These are phyloP conservation scores for Trachelus iudaicus DNA, from an alignment of 2,888 invertebrate species.

Conservation along the genomic window DNA sequence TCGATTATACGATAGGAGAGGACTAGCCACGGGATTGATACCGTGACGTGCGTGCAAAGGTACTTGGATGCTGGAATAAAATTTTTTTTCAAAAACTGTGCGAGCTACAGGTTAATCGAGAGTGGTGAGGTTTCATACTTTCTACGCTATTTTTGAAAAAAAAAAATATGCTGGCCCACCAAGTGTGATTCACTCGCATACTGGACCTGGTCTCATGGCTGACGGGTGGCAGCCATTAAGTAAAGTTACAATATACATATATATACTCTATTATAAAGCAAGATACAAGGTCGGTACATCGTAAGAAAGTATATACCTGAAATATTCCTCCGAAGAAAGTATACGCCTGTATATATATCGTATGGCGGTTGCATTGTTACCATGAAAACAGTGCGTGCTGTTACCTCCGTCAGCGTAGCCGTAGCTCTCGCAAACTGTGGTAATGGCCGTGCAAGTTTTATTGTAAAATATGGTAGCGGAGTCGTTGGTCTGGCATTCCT, in stretches of 20 bases:
- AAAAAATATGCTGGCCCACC: too few species aligned
- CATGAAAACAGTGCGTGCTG: conserved; percentile 66
- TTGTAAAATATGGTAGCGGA: conserved; percentile 68
- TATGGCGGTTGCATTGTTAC: conserved; percentile 63
- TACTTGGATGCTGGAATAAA: too few species aligned
- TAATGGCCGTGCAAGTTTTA: conserved; percentile 67
- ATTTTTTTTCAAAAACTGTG: too few species aligned
- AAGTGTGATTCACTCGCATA: too few species aligned
- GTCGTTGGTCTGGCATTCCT: conserved; percentile 66
- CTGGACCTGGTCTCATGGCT: too few species aligned
- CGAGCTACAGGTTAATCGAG: too few species aligned
- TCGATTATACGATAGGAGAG: too few species aligned
- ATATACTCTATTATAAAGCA: background rate
- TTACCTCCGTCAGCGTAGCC: conserved; percentile 64
- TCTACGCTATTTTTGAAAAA: too few species aligned
- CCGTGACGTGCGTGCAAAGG: too few species aligned
- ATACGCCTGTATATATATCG: conserved; percentile 69
- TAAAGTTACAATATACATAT: background rate
- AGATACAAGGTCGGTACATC: background rate
- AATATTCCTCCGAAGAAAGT: conserved; percentile 76
- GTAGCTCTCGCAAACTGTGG: conserved; percentile 67
- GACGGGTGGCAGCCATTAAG: too few species aligned
- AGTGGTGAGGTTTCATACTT: too few species aligned
- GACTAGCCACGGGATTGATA: too few species aligned
- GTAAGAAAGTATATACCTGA: conserved; percentile 66